phyloP scores from a whole-genome alignment of 2,113 vertebrate genomes.

The Synchiropus splendidus region DNA sequence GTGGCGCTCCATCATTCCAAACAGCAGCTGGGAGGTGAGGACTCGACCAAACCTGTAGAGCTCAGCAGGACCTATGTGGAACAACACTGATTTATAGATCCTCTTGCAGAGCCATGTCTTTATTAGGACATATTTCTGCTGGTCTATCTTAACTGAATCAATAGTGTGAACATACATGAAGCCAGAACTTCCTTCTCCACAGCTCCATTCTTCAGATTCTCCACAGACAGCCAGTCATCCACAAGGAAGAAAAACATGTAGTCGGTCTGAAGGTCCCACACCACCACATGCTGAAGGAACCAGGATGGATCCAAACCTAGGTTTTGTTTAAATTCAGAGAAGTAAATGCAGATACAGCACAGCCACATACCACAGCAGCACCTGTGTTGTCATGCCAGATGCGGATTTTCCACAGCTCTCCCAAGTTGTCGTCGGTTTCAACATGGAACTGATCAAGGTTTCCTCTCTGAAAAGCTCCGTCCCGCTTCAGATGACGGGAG shows the following conservation, averaged over 20 bases:
- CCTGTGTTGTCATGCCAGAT: constrained; percentile 80
- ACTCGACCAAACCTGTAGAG: constrained; percentile 57
- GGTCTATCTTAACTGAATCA: too few species aligned
- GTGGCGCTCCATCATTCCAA: constrained; percentile 67
- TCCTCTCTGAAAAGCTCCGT: constrained; percentile 67
- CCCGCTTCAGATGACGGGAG: constrained; percentile 64
- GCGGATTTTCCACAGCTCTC: constrained; percentile 74
- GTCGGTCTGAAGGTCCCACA: constrained; percentile 71
- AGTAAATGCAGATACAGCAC: too few species aligned
- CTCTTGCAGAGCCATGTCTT: too few species aligned
- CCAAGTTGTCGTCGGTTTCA: constrained; percentile 66
- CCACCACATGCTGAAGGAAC: constrained; percentile 70
- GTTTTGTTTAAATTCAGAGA: too few species aligned
- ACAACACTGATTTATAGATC: too few species aligned
- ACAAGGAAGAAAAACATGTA: constrained; percentile 73
- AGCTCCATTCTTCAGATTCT: constrained; percentile 63
- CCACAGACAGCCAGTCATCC: constrained; percentile 76
- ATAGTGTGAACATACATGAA: constrained; percentile 54
- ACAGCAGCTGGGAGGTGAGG: constrained; percentile 60
- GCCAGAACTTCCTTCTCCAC: constrained; percentile 72
- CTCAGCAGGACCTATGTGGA: constrained; percentile 69
- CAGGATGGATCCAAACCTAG: constrained; percentile 74
- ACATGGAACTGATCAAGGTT: constrained; percentile 70
- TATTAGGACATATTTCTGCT: too few species aligned
- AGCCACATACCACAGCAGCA: constrained; percentile 21